phyloP scores from a whole-genome alignment of 2,888 invertebrate genomes.

The Abrostola tripartita region DNA sequence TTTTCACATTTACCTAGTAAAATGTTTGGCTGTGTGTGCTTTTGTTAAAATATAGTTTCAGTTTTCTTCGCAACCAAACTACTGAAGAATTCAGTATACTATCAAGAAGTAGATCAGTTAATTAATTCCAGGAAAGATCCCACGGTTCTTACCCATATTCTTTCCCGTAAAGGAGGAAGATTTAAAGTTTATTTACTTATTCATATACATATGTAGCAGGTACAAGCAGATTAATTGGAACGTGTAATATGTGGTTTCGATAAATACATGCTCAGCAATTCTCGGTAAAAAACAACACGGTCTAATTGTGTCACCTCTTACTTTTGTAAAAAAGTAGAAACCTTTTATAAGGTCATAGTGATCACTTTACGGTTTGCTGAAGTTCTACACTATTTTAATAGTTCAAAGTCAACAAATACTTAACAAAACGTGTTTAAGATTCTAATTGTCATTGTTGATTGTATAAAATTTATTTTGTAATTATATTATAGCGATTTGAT shows the following conservation, averaged over 20 bases:
- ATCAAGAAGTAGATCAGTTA: no score
- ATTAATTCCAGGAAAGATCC: no score
- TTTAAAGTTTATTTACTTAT: no score
- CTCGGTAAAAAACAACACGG: background rate
- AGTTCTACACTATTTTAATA: slow-evolving; percentile 25
- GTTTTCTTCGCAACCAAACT: no score
- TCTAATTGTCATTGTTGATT: slow-evolving; percentile 35
- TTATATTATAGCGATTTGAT: slow-evolving; percentile 13
- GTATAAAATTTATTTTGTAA: slow-evolving; percentile 29
- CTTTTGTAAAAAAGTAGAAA: slow-evolving; percentile 24
- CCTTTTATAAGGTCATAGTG: slow-evolving; percentile 40
- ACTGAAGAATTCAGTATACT: no score
- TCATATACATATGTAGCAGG: no score
- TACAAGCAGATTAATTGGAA: no score
- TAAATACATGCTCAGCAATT: no score
- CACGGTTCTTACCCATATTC: no score
- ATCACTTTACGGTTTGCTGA: slow-evolving; percentile 38
- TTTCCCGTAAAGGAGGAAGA: no score
- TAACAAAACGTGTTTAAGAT: slow-evolving; percentile 32
- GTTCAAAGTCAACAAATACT: slow-evolving; percentile 49
- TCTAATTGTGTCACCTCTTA: slow-evolving; percentile 37
- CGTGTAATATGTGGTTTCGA: no score
- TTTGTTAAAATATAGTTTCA: no score
- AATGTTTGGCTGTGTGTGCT: background rate
- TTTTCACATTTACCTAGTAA: background rate